Evolutionary conservation across 2,113 vertebrate genomes (phyloP).

Genomic region (Tragelaphus strepsiceros): DNA sequence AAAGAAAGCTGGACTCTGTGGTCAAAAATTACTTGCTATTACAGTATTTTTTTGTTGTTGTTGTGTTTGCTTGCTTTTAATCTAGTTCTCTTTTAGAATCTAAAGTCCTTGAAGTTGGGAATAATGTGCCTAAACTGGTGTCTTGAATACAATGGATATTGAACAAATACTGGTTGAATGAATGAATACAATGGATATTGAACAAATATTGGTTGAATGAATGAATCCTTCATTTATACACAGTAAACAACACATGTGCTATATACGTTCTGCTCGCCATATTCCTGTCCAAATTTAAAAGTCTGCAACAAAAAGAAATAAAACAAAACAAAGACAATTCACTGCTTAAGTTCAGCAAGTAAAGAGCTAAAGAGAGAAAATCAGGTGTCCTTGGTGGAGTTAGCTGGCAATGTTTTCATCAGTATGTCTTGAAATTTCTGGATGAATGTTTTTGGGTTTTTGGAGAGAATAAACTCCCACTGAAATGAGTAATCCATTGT

Average conservation of each 20-base stretch:
- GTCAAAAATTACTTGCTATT: not conserved
- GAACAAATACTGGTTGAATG: not conserved
- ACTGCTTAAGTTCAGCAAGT: not conserved
- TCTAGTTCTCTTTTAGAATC: not conserved
- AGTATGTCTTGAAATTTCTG: not conserved
- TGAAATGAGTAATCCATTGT: constrained; percentile 26
- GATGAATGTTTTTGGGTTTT: not conserved
- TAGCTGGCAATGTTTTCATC: not conserved
- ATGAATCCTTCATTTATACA: not conserved
- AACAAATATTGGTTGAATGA: not conserved
- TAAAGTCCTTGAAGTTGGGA: not conserved
- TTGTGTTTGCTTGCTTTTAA: not conserved
- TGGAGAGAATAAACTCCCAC: constrained; percentile 11
- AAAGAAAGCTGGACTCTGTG: not conserved
- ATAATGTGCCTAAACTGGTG: not conserved
- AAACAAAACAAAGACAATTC: constrained; percentile 30
- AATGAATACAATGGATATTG: not conserved
- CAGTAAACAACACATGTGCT: not conserved
- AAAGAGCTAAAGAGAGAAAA: not conserved
- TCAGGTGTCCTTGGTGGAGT: not conserved
- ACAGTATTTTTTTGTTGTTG: not conserved
- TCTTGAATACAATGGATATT: not conserved
- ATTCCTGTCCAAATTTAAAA: not conserved
- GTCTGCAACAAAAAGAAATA: not conserved
- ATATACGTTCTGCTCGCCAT: not conserved